A percentile compares a stretch with the other conserved stretches of the same genome.
phyloP scores from a whole-genome alignment of 2,797 vertebrate genomes.

The Limnodromus scolopaceus region DNA sequence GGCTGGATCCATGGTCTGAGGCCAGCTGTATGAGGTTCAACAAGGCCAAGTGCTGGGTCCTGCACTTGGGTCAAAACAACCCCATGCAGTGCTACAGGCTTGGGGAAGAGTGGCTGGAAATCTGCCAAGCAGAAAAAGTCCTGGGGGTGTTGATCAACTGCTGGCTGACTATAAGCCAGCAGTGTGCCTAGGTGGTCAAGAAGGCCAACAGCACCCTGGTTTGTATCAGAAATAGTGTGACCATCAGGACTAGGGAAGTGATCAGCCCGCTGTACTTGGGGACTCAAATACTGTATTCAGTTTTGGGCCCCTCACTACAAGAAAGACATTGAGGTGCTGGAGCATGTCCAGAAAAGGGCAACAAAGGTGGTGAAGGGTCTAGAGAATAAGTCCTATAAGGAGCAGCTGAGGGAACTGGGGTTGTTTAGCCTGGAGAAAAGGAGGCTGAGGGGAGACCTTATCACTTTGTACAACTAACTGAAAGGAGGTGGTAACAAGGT shows the following conservation, averaged over 20 bases:
- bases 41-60: background rate
- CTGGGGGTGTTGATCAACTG: rapidly evolving
- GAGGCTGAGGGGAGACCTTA: background rate
- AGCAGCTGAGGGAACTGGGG: background rate
- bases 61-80: background rate
- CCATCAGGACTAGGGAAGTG: background rate
- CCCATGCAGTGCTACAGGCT: background rate
- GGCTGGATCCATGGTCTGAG: rapidly evolving
- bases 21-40: rapidly evolving
- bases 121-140: background rate
- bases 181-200: background rate
- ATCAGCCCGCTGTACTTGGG: rapidly evolving
- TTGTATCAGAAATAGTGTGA: background rate
- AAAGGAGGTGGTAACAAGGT: background rate
- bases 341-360: rapidly evolving
- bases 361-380: rapidly evolving
- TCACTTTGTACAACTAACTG: no score
- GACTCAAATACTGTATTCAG: background rate
- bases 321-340: background rate
- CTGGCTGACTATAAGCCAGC: background rate
- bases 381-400: background rate
- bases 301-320: background rate
- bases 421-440: background rate
- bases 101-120: background rate
- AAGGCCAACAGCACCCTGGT: background rate